A percentile compares a stretch with the other conserved stretches of the same genome.
phyloP scores from a whole-genome alignment of 2,888 invertebrate genomes.

The Polymixis flavicincta region DNA sequence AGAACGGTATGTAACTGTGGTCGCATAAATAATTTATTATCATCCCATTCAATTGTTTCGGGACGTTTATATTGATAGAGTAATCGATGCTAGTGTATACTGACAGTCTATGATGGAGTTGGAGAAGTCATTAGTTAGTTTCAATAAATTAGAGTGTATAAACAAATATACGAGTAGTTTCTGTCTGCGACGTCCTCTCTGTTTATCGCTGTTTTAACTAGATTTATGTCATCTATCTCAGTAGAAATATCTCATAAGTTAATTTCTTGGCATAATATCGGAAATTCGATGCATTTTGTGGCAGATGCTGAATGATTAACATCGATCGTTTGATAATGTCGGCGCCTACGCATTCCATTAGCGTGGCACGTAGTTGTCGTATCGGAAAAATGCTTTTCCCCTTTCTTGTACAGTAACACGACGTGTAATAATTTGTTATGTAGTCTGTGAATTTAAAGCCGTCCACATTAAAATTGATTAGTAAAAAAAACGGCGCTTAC shows the following conservation, averaged over 20 bases:
- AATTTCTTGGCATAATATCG: constrained; percentile 23
- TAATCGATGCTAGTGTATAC: constrained; percentile 60
- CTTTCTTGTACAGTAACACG: constrained; percentile 5
- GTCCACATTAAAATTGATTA: constrained; percentile 12
- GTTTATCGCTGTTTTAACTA: constrained; percentile 30
- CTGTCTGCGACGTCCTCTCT: constrained; percentile 26
- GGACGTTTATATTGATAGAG: constrained; percentile 67
- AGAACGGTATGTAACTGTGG: constrained; percentile 69
- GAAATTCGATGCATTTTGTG: constrained; percentile 13
- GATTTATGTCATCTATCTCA: constrained; percentile 30
- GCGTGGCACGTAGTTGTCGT: background rate
- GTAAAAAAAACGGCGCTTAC: constrained; percentile 8
- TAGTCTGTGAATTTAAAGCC: constrained; percentile 5
- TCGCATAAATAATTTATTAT: constrained; percentile 76
- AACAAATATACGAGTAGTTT: constrained; percentile 44
- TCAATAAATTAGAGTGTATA: constrained; percentile 29
- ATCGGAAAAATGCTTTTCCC: constrained; percentile 8
- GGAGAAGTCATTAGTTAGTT: constrained; percentile 44
- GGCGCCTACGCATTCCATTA: constrained; percentile 19
- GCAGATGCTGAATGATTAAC: constrained; percentile 6
- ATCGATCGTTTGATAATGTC: constrained; percentile 20
- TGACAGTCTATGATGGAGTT: constrained; percentile 57
- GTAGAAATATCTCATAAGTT: constrained; percentile 39
- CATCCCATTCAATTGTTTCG: constrained; percentile 72
- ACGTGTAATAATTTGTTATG: constrained; percentile 17